A percentile compares a stretch with the other conserved stretches of the same genome.
Evolutionary conservation across 1,140 invertebrate species (phyloP).

Genomic region (Drosophila melanica): DNA sequence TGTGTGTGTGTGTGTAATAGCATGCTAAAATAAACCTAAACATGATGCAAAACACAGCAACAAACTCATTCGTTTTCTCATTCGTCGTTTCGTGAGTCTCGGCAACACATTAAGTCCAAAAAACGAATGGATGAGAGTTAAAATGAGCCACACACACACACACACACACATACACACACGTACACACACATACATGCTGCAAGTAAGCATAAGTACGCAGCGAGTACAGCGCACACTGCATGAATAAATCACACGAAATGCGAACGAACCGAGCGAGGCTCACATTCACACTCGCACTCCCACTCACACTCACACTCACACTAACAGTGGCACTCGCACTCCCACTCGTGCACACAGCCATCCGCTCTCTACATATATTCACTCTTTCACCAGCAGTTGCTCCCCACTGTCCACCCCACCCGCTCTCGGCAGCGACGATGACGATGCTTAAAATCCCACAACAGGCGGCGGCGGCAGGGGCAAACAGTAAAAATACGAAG

Average conservation of each 20-base stretch:
- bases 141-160: conserved; percentile 68
- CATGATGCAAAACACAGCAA: conserved; percentile 62
- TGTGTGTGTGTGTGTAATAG: conserved; percentile 53
- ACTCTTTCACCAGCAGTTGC: conserved; percentile 69
- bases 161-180: conserved; percentile 37
- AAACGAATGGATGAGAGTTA: conserved; percentile 81
- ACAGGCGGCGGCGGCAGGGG: conserved; percentile 57
- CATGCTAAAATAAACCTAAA: conserved; percentile 78
- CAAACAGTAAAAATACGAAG: conserved; percentile 53
- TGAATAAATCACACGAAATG: conserved; percentile 81
- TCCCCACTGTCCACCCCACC: not conserved
- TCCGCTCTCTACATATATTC: conserved; percentile 60
- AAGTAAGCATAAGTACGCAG: conserved; percentile 81
- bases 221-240: conserved; percentile 62
- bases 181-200: conserved; percentile 34
- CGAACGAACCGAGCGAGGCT: conserved; percentile 73
- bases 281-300: conserved; percentile 38
- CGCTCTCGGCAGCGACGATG: conserved; percentile 18
- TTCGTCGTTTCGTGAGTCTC: conserved; percentile 68
- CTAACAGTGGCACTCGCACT: not conserved
- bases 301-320: conserved; percentile 8
- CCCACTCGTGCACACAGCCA: conserved; percentile 8
- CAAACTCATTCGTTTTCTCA: conserved; percentile 81
- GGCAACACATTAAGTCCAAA: conserved; percentile 74
- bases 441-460: conserved; percentile 77